Evolutionary conservation across 2,888 invertebrate genomes (phyloP).

Genomic region (Watsonalla binaria): DNA sequence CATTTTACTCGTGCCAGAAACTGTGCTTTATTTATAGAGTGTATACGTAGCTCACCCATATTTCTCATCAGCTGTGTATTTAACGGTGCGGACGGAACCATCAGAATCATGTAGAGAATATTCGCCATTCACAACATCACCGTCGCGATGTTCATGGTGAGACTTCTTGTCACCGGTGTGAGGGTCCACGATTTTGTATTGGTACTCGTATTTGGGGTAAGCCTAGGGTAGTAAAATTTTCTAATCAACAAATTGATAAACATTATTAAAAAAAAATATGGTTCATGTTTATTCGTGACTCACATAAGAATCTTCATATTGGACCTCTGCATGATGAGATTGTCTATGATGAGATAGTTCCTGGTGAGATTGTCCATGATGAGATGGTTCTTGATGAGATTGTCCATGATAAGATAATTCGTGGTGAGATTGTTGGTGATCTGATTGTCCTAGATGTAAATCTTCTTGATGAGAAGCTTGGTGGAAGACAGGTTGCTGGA

Average conservation of each 20-base stretch:
- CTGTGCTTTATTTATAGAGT: too few species aligned
- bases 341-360: conserved; percentile 12
- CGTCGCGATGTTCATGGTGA: conserved; percentile 74
- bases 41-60: conserved; percentile 46
- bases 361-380: conserved; percentile 12
- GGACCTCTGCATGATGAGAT: conserved; percentile 21
- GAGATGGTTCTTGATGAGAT: conserved; percentile 25
- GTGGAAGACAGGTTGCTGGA: conserved; percentile 3
- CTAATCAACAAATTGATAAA: background rate
- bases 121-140: conserved; percentile 73
- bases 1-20: too few species aligned
- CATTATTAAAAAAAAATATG: background rate
- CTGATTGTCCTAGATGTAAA: conserved; percentile 19
- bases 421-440: too few species aligned
- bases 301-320: conserved; percentile 47
- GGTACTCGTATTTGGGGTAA: conserved; percentile 74
- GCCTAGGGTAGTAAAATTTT: conserved; percentile 32
- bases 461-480: conserved; percentile 15
- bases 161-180: conserved; percentile 78
- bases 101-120: conserved; percentile 50
- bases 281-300: conserved; percentile 15
- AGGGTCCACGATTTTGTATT: conserved; percentile 73
- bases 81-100: conserved; percentile 47
- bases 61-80: conserved; percentile 70
- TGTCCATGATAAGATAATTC: conserved; percentile 18